Evolutionary conservation across 2,113 vertebrate species (phyloP), one percentile per base, ranked within the genome.

Genomic region (Trematocara stigmaticum): DNA sequence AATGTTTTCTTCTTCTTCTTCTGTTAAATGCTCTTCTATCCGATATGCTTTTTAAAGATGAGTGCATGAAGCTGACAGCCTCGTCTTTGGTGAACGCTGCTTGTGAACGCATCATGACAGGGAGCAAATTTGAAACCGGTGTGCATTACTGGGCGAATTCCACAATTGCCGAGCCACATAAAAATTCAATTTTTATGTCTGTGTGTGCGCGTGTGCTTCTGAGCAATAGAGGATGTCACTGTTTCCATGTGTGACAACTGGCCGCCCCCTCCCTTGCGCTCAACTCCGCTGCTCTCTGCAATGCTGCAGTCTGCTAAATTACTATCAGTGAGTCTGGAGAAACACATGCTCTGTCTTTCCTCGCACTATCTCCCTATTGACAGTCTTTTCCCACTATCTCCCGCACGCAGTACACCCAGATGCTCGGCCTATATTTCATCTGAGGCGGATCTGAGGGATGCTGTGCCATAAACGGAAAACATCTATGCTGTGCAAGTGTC

Each of bases 221-320:
- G 81, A 74, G 87, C 83, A 88, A 56, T 86, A 85, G 87, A 84
- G 71, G 79, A 86, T 90, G 86, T 90, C 81, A 92, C 87, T 90
- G 91, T 93, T 91, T 87, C 49, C 79, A 49, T 88, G 89, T 92
- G 87, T 91, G 88, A 92, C 92, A 93, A 88, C 83, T 81, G 79
- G 81, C 88, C 69, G 18, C 90, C 86, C 88, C 90, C 90, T 71
- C 89, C 88, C 89, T 66, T 69, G 74, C 86, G 35, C 93, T 85
- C 81, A 82, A 87, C 89, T 91, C 90, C 85, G 84, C 57, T 5
- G 18, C 90, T 92, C 91, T 90, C 92, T 95, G 94, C 95, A 95
- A 88, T 95, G 94, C 93, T 93, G 95, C 95, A 95, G 93, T 95
- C 94, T 95, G 90, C 91, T 91, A 88, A 93, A 94, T 93, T 93